Conservation (phyloP, 2,113 vertebrate species). For the Emydocephalus ijimae region DNA sequence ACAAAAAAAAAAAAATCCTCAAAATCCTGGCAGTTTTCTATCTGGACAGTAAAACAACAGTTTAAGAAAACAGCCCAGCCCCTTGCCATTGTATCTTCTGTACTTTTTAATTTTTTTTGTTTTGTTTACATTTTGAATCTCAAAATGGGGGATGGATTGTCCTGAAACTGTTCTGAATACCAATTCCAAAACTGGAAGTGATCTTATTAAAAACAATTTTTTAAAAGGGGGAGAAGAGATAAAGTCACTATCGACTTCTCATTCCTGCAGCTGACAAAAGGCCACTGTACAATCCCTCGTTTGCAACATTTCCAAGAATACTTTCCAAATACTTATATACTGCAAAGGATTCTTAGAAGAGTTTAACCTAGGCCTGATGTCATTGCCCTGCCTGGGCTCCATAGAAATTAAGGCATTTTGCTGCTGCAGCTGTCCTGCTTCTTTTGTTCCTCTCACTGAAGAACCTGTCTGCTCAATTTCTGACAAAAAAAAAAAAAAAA, state of each 20-base stretch:
- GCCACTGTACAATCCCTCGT: neutral
- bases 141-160: neutral
- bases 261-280: neutral
- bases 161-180: neutral
- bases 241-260: neutral
- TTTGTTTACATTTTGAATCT: neutral
- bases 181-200: neutral
- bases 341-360: neutral
- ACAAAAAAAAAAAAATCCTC: conserved; percentile 18
- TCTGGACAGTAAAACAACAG: neutral
- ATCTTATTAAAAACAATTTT: neutral
- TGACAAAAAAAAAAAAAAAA: neutral
- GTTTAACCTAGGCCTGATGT: neutral
- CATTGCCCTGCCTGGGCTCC: neutral
- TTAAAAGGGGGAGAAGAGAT: neutral
- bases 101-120: neutral
- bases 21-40: conserved; percentile 2
- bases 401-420: neutral
- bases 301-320: neutral
- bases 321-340: neutral
- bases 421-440: neutral
- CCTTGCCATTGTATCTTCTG: conserved; percentile 1
- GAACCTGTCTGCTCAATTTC: neutral
- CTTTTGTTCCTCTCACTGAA: neutral
- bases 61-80: neutral